Evolutionary conservation across 2,113 vertebrate genomes (phyloP).

Genomic region (Mesembrinibis cayennensis): DNA sequence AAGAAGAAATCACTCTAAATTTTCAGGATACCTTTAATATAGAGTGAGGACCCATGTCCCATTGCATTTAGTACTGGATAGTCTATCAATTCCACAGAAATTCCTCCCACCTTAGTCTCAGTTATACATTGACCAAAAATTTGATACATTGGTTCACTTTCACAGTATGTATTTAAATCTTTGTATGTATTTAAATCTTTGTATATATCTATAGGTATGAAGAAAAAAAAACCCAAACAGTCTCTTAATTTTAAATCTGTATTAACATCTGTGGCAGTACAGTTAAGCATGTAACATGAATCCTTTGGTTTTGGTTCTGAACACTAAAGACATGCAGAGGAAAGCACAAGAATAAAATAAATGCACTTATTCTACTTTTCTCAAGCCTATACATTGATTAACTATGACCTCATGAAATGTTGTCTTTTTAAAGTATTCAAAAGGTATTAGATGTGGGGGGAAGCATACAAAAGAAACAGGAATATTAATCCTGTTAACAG

Average conservation of each 20-base stretch:
- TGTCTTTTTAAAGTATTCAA: background rate
- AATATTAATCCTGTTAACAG: slow-evolving; percentile 33
- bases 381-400: background rate
- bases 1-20: background rate
- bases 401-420: background rate
- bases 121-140: background rate
- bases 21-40: background rate
- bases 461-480: background rate
- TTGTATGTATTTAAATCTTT: background rate
- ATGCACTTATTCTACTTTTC: background rate
- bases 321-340: background rate
- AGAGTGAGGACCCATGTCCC: background rate
- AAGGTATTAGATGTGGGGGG: background rate
- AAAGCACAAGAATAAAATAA: background rate
- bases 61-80: background rate
- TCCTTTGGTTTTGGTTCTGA: background rate
- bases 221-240: background rate
- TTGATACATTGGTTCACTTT: background rate
- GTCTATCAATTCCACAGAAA: background rate
- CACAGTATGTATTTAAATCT: background rate
- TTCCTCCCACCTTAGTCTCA: background rate
- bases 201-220: background rate
- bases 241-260: background rate
- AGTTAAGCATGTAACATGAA: background rate
- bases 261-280: background rate